Percentiles rank a stretch among this genome's conserved stretches.
Evolutionary conservation across 2,888 invertebrate genomes (phyloP).

Genomic region (Cheilosia impressa): DNA sequence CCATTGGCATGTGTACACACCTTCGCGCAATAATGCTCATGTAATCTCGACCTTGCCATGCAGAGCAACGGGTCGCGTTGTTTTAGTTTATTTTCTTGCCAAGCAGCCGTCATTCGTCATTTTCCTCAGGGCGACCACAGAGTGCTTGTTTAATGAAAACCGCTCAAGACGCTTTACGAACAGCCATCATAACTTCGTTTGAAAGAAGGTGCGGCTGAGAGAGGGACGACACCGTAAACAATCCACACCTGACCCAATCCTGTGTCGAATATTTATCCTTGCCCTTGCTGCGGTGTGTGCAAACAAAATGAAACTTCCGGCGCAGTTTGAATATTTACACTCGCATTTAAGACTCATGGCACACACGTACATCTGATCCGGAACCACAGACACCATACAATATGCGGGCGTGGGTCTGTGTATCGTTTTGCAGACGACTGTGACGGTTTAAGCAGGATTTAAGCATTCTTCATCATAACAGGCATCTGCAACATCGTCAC

Average conservation of each 20-base stretch:
- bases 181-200: constrained; percentile 16
- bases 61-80: not conserved
- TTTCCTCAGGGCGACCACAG: constrained; percentile 29
- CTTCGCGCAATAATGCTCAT: constrained; percentile 18
- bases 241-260: constrained; percentile 43
- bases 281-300: constrained; percentile 15
- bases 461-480: constrained; percentile 19
- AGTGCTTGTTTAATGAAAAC: constrained; percentile 38
- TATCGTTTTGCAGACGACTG: not conserved
- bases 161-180: constrained; percentile 43
- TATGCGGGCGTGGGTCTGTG: not conserved
- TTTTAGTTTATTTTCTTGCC: constrained; percentile 19
- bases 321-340: constrained; percentile 37
- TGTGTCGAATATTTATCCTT: constrained; percentile 28
- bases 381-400: constrained; percentile 19
- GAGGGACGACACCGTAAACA: not conserved
- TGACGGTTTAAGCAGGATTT: constrained; percentile 24
- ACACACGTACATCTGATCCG: constrained; percentile 9
- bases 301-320: constrained; percentile 1
- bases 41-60: constrained; percentile 31
- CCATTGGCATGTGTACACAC: constrained; percentile 15
- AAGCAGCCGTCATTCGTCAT: constrained; percentile 1
- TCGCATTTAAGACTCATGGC: constrained; percentile 3
- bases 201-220: not conserved
- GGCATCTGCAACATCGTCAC: constrained; percentile 29